phyloP scores from a whole-genome alignment of 1,140 invertebrate genomes.

The Pseudomyrmex pallidus region DNA sequence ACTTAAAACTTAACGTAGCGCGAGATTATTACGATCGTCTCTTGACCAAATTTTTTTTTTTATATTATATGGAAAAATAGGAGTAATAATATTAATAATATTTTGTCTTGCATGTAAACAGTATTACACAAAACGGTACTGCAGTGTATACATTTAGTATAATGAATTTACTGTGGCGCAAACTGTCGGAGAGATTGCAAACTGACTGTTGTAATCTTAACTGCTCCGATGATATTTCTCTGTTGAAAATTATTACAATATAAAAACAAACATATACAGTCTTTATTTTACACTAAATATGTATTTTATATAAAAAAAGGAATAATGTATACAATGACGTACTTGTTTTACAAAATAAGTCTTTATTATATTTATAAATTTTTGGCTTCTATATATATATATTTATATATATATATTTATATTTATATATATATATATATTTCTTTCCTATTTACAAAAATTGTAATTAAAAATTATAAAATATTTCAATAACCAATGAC shows the following conservation, averaged over 20 bases:
- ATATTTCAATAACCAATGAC: neutral
- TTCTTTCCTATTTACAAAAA: slow-evolving; percentile 16
- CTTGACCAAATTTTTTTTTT: too few relatives aligned
- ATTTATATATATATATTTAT: too few relatives aligned
- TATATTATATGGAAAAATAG: too few relatives aligned
- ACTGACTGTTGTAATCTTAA: neutral
- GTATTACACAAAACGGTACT: too few relatives aligned
- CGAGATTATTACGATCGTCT: too few relatives aligned
- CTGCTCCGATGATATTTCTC: slow-evolving; percentile 20
- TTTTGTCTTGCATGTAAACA: too few relatives aligned
- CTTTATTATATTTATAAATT: slow-evolving; percentile 18
- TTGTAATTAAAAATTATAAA: slow-evolving; percentile 31
- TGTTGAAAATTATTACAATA: neutral
- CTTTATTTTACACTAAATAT: neutral
- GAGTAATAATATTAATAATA: too few relatives aligned
- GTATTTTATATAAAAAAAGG: neutral
- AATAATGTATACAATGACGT: neutral
- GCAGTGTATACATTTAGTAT: too few relatives aligned
- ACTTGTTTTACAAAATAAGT: neutral
- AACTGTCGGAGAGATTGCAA: slow-evolving; percentile 6
- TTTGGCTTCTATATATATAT: neutral
- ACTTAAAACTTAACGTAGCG: too few relatives aligned
- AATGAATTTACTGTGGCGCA: slow-evolving; percentile 29
- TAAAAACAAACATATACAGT: neutral
- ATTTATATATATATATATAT: neutral